Evolutionary conservation across 2,113 vertebrate genomes (phyloP), one percentile per base, ranked within the genome.

Genomic region (Psittacus erithacus): DNA sequence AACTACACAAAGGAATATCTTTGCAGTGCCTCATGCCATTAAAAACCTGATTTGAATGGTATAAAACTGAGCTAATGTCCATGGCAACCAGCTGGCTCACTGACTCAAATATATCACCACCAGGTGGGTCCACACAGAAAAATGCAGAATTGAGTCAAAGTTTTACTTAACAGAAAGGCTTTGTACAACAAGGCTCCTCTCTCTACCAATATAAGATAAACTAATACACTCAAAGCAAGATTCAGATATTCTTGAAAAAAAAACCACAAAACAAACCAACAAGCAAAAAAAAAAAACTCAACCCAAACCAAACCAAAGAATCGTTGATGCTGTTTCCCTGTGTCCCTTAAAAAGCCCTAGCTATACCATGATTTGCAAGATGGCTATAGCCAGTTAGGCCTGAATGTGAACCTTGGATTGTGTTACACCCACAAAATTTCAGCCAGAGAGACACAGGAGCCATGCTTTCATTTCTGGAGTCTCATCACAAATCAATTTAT

Each of bases 391-490:
- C 8, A 68, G n/a, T 70, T 71, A 82, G 44, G 92, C 60, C 33
- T 28, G 15, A 49, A 38, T 24, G 2, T 53, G 39, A 92, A 86
- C n/a, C n/a, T 86, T 41, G 17, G 59, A 49, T 67, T 82, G 41
- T 31, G 24, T 39, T 50, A 55, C 43, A 74, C 25, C 60, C 81
- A 88, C 70, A 69, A 65, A 94, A 43, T 76, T 96, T 92, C 79
- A 88, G 68, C 24, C 64, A 65, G 59, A 82, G 31, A 60, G 28
- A 79, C 10, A n/a, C 50, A 93, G 52, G 13, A 96, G 20, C 12
- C 7, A 16, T 50, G 46, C 55, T 91, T 94, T 96, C 78, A 83
- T 80, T 96, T 89, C 59, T 69, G 22, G 50, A 96, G 55, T 80
- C 22, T 96, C 33, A 75, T 65, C 41, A 76, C 55, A 75, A 62